phyloP scores from a whole-genome alignment of 1,140 invertebrate species.

The Maniola jurtina region DNA sequence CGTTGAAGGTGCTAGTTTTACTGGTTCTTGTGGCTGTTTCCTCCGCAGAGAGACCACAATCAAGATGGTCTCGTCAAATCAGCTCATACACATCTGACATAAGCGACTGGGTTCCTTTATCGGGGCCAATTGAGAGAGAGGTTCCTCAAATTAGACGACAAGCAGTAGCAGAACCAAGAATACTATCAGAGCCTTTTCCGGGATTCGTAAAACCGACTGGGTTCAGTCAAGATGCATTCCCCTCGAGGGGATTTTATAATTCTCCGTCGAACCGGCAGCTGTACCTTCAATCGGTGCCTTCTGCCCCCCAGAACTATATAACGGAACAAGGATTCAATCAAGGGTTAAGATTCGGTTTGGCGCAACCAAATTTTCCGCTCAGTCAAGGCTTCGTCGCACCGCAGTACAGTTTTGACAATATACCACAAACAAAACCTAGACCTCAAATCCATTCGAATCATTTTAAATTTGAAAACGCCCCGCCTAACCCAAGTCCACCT shows the following conservation, averaged over 20 bases:
- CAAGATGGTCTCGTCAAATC: constrained; percentile 77
- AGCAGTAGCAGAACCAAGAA: constrained; percentile 73
- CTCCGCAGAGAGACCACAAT: constrained; percentile 74
- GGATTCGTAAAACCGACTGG: constrained; percentile 61
- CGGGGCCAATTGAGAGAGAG: constrained; percentile 51
- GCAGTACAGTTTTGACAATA: constrained; percentile 52
- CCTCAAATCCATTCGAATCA: constrained; percentile 42
- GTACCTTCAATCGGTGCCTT: constrained; percentile 69
- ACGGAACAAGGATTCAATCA: constrained; percentile 67
- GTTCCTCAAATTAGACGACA: constrained; percentile 59
- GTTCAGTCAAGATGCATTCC: constrained; percentile 61
- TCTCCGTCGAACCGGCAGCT: constrained; percentile 60
- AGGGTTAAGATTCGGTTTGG: constrained; percentile 58
- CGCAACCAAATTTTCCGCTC: constrained; percentile 62
- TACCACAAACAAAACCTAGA: constrained; percentile 48
- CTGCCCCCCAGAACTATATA: constrained; percentile 64
- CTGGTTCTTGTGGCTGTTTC: constrained; percentile 67
- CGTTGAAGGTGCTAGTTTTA: constrained; percentile 49
- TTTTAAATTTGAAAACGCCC: constrained; percentile 50
- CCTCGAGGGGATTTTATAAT: constrained; percentile 54
- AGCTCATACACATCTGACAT: constrained; percentile 70
- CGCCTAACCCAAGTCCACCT: constrained; percentile 41
- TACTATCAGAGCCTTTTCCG: constrained; percentile 76
- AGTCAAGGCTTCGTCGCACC: constrained; percentile 66
- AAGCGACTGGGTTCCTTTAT: constrained; percentile 68